A percentile compares a stretch with the other conserved stretches of the same genome.
Evolutionary conservation across 2,888 invertebrate genomes (phyloP).

Genomic region (Coleophora deauratella): DNA sequence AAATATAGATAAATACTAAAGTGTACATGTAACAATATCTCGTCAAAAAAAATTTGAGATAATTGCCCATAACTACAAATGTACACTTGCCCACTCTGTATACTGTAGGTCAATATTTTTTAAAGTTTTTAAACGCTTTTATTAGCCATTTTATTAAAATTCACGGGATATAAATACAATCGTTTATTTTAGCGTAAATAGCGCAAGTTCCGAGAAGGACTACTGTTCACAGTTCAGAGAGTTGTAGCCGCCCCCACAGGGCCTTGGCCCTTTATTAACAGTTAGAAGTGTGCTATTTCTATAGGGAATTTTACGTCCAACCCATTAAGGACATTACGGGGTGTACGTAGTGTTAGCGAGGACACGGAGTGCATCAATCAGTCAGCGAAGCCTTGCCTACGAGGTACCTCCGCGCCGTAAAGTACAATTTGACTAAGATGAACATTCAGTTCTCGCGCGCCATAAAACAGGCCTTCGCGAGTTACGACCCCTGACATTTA

Average conservation of each 20-base stretch:
- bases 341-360: too few species aligned
- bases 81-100: too few species aligned
- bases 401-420: slow-evolving; percentile 29
- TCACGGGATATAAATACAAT: slow-evolving; percentile 32
- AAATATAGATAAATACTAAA: too few species aligned
- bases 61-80: too few species aligned
- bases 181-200: neutral
- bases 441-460: slow-evolving; percentile 32
- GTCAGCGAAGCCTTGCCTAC: too few species aligned
- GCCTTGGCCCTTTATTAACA: slow-evolving; percentile 22
- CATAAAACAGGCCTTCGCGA: slow-evolving; percentile 32
- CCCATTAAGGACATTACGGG: slow-evolving; percentile 16
- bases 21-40: too few species aligned
- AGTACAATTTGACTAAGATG: slow-evolving; percentile 44
- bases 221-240: slow-evolving; percentile 29
- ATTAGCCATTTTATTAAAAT: slow-evolving; percentile 27
- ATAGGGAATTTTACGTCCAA: slow-evolving; percentile 25
- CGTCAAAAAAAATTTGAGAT: too few species aligned
- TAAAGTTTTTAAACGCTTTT: too few species aligned
- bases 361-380: too few species aligned
- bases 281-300: slow-evolving; percentile 25
- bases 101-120: too few species aligned
- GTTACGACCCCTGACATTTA: slow-evolving; percentile 26
- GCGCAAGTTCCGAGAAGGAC: slow-evolving; percentile 24
- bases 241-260: slow-evolving; percentile 37